Base-by-base conservation (phyloP, 2,797 vertebrate species). In the Nasua narica region DNA sequence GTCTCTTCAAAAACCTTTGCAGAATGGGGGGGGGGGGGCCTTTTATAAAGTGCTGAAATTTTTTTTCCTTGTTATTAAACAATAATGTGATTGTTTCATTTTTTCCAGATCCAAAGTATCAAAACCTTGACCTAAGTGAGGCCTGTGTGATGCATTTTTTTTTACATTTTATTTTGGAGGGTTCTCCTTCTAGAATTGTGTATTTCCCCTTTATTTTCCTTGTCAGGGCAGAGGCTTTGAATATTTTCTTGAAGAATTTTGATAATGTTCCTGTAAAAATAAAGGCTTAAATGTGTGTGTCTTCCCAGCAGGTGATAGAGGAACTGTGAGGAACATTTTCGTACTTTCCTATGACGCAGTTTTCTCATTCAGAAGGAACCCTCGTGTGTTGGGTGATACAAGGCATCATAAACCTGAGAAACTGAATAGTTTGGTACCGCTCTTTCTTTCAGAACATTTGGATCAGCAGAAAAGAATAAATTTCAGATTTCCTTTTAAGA, bases 391-490 rank as follows among this genome's bases (percentile, higher is more conserved):
- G 92, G 79, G 50, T 95, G 76, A 52, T 94, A 62, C 32, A 78
- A 96, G 89, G 91, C 84, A 60, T 90, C 95, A 83, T 86, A 97
- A 96, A 95, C 58, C 32, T 77, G 62, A 90, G 46, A 95, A 95
- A 94, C 25, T 86, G 95, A 93, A 93, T 79, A 92, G 16, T 88
- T 95, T 37, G 86, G 48, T 81, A 79, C 87, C 90, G 94, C 56
- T 94, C 87, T 97, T 94, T 94, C 82, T 98, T 94, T 92, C 62
- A 96, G 92, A 89, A 94, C 93, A 94, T 83, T 69, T 79, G 77
- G 46, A 77, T 97, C 90, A 27, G 46, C 89, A 90, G 85, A 43
- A 90, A 91, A 95, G 77, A 76, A 15, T 84, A 83, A 67, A 74
- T 94, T 82, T 95, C 35, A 81, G 46, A n/a, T 94, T 78, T 93